Percentiles rank a stretch among this genome's conserved stretches.
Evolutionary conservation across 2,797 vertebrate species (phyloP).

Genomic region (Dromococcyx pavoninus): DNA sequence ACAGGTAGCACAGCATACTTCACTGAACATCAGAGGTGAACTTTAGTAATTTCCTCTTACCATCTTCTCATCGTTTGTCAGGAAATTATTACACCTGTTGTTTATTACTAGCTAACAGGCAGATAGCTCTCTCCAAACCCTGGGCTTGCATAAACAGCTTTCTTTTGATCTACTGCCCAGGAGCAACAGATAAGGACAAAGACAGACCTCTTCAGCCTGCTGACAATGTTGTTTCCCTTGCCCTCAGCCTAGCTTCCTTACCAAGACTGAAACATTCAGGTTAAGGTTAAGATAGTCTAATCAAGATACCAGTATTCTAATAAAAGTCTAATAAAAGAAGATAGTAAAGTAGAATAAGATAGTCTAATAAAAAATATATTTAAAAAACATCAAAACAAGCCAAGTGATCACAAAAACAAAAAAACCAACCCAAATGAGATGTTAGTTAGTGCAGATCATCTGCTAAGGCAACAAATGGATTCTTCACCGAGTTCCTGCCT

Average conservation of each 20-base stretch:
- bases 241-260: background rate
- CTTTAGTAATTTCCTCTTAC: background rate
- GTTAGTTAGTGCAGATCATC: background rate
- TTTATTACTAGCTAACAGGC: background rate
- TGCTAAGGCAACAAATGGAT: background rate
- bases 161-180: background rate
- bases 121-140: background rate
- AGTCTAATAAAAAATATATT: background rate
- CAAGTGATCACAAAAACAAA: background rate
- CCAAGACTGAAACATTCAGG: background rate
- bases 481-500: background rate
- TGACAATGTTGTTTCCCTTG: background rate
- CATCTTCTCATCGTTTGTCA: background rate
- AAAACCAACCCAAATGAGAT: background rate
- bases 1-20: background rate
- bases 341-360: background rate
- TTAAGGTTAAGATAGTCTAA: background rate
- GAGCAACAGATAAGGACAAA: background rate
- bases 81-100: background rate
- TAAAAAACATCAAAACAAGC: background rate
- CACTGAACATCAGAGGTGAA: background rate
- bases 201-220: background rate
- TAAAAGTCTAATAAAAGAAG: background rate
- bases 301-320: background rate
- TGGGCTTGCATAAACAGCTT: background rate